Evolutionary conservation across 1,140 invertebrate genomes (phyloP), one percentile per base, ranked within the genome.

Genomic region (Drosophila mayri): DNA sequence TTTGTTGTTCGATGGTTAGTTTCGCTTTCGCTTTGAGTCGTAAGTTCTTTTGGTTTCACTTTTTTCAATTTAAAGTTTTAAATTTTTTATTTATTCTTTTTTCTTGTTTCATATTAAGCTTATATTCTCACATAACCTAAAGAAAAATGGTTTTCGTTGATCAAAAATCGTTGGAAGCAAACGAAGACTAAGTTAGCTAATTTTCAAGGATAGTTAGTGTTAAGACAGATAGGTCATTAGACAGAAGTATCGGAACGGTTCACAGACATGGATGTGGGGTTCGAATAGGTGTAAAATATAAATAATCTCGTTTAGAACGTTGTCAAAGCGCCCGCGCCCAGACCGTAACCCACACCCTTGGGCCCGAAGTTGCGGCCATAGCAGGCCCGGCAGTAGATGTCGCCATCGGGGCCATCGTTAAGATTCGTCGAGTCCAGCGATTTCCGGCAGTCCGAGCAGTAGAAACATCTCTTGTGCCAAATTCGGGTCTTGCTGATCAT

Each of bases 401-500:
- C 96, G 62, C 96, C 97, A 92, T 98, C 97, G 60, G 98, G 98
- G 65, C 95, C 97, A 82, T 99, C 98, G 91, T 97, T 97, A 58
- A 98, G 94, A 86, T 97, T 99, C 74, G 98, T 98, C 63, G 94
- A 95, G 93, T 99, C 98, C 90, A 99, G 94, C 81, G 98, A 97
- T 93, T 97, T 97, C 84, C 96, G 95, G 93, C 98, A 99, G 71
- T 97, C 96, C 90, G 96, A 95, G 93, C 98, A 99, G 93, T 95
- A 97, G 95, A 99, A 99, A 94, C 98, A 99, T 74, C 97, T 94
- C 93, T 97, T 98, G 94, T 99, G 98, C 97, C 97, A 99, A 91
- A 98, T 95, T 92, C 96, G 95, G 92, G 96, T 96, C 94, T 98
- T 98, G 93, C 97, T 97, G 94, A 97, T 96, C 97, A 98, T 98